Evolutionary conservation across 2,113 vertebrate genomes (phyloP).

Genomic region (Saccopteryx bilineata): DNA sequence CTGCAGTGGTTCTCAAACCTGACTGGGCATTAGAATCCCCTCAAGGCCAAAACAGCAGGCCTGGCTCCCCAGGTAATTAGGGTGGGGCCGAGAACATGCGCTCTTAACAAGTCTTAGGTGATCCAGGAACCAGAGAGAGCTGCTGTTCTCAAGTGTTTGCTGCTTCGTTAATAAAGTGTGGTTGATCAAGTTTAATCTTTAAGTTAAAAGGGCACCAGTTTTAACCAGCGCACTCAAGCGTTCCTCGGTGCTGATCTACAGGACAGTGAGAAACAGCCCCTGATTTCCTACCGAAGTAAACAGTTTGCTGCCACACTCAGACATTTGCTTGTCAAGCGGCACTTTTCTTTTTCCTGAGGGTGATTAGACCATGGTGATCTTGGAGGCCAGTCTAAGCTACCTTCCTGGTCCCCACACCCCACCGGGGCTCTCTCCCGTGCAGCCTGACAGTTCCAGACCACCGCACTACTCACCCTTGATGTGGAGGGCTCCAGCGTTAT

Average conservation of each 20-base stretch:
- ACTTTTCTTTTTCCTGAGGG: not conserved
- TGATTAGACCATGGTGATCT: not conserved
- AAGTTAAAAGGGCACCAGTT: not conserved
- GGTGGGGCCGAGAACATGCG: not conserved
- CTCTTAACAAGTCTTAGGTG: not conserved
- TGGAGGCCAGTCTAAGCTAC: not conserved
- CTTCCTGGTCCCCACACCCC: too few species aligned
- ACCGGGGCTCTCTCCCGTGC: rapidly evolving
- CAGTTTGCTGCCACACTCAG: not conserved
- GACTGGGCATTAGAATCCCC: not conserved
- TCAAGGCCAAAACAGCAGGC: not conserved
- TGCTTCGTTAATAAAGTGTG: not conserved
- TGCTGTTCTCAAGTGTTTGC: not conserved
- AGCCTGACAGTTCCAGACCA: not conserved
- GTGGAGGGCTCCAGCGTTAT: constrained; percentile 95
- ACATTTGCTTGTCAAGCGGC: not conserved
- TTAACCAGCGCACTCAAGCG: not conserved
- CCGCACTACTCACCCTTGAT: constrained; percentile 91
- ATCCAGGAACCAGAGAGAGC: not conserved
- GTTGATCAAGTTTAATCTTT: not conserved
- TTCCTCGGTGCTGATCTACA: not conserved
- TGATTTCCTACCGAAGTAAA: not conserved
- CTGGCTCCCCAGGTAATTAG: too few species aligned
- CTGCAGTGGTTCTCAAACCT: not conserved
- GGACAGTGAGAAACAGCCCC: not conserved